phyloP scores from a whole-genome alignment of 2,888 invertebrate species.

The Cephus runcator region DNA sequence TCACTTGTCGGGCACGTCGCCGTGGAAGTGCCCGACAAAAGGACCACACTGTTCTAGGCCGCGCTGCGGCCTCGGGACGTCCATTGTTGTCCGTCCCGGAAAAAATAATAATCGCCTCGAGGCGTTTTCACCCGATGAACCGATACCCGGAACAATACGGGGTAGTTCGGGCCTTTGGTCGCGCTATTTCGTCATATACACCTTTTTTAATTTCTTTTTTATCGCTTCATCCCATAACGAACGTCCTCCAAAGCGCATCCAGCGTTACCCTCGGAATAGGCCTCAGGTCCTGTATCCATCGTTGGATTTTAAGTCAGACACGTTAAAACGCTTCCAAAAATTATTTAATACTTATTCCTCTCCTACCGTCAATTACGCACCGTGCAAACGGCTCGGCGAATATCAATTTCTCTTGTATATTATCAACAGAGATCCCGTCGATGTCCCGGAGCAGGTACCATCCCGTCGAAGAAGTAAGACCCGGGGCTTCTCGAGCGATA shows the following conservation, averaged over 20 bases:
- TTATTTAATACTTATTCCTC: neutral
- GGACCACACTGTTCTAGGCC: slow-evolving; percentile 2
- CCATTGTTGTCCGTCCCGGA: neutral
- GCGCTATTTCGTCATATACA: neutral
- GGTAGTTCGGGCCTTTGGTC: neutral
- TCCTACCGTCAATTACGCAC: no score
- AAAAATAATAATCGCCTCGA: slow-evolving; percentile 4
- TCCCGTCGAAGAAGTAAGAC: neutral
- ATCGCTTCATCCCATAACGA: neutral
- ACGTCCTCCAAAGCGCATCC: neutral
- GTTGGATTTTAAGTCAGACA: no score
- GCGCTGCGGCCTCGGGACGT: neutral
- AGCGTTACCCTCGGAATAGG: neutral
- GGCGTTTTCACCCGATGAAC: slow-evolving; percentile 1
- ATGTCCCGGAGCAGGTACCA: neutral
- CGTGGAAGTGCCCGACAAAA: slow-evolving; percentile 2
- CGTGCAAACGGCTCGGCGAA: neutral
- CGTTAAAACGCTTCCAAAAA: neutral
- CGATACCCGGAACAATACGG: neutral
- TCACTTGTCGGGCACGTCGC: neutral
- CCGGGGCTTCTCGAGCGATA: slow-evolving; percentile 25
- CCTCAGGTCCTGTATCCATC: neutral
- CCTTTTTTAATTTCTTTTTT: neutral
- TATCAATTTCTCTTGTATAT: neutral
- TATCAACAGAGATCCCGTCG: neutral